Percentiles rank a stretch among this genome's conserved stretches.
phyloP scores from a whole-genome alignment of 2,797 vertebrate genomes.

The Sebastes minor region DNA sequence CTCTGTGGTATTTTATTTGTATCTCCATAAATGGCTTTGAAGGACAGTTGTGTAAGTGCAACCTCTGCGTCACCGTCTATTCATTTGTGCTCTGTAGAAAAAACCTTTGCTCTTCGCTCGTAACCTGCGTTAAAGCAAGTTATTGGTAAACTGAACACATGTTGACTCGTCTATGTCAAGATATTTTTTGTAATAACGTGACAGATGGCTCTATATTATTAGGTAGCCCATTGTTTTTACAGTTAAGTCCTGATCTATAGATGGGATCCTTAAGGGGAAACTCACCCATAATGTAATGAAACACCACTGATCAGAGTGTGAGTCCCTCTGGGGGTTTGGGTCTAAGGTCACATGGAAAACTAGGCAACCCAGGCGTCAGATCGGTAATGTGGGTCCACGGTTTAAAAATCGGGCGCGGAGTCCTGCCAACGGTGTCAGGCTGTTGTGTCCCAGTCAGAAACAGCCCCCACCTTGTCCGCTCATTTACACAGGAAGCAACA shows the following conservation, averaged over 20 bases:
- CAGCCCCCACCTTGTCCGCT: slow-evolving; percentile 32
- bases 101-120: slow-evolving; percentile 42
- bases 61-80: slow-evolving; percentile 68
- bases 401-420: slow-evolving; percentile 42
- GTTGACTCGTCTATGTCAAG: slow-evolving; percentile 36
- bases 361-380: slow-evolving; percentile 77
- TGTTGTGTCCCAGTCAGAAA: slow-evolving; percentile 34
- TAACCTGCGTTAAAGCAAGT: slow-evolving; percentile 44
- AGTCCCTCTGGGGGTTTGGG: slow-evolving; percentile 54
- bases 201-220: slow-evolving; percentile 68
- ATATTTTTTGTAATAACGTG: slow-evolving; percentile 23
- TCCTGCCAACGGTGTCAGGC: slow-evolving; percentile 45
- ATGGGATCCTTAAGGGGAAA: slow-evolving; percentile 28
- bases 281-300: slow-evolving; percentile 25
- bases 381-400: slow-evolving; percentile 58
- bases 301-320: slow-evolving; percentile 49
- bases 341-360: slow-evolving; percentile 81
- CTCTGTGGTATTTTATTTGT: slow-evolving; percentile 77
- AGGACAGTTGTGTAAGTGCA: slow-evolving; percentile 80
- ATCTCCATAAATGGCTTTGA: slow-evolving; percentile 84
- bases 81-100: slow-evolving; percentile 75
- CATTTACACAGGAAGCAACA: slow-evolving; percentile 54
- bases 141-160: slow-evolving; percentile 56
- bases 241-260: slow-evolving; percentile 55
- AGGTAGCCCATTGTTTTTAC: slow-evolving; percentile 56